Conservation (phyloP, 2,113 vertebrate species). For the Orcinus orca region DNA sequence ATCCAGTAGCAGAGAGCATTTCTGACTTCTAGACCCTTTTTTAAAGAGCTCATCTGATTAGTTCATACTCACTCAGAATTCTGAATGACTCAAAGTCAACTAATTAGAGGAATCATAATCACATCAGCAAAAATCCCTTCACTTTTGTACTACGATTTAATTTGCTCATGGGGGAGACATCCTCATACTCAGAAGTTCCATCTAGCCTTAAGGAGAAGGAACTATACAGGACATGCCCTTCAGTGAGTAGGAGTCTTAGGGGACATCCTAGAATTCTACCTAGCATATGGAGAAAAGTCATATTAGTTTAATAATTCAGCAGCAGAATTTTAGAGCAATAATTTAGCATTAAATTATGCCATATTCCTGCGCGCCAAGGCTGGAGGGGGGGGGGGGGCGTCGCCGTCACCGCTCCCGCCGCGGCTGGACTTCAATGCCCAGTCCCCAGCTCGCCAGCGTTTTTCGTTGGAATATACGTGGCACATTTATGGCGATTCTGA, state of each 20-base stretch:
- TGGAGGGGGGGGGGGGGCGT: constrained; percentile 53
- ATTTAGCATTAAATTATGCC: neutral
- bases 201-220: neutral
- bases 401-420: constrained; percentile 44
- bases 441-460: constrained; percentile 80
- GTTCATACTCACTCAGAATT: neutral
- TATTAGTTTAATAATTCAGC: constrained; percentile 32
- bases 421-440: constrained; percentile 67
- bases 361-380: constrained; percentile 53
- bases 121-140: neutral
- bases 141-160: neutral
- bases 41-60: neutral
- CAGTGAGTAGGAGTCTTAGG: neutral
- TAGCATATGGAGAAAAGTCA: neutral
- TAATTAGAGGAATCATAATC: neutral
- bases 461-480: constrained; percentile 92
- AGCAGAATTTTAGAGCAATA: neutral
- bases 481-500: constrained; percentile 99
- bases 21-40: neutral
- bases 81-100: neutral
- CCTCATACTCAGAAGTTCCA: neutral
- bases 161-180: neutral
- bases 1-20: neutral
- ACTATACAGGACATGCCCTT: neutral
- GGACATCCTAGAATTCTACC: neutral